Base-by-base conservation (phyloP, 1,140 invertebrate species). In the Aphaenogaster ashmeadi region DNA sequence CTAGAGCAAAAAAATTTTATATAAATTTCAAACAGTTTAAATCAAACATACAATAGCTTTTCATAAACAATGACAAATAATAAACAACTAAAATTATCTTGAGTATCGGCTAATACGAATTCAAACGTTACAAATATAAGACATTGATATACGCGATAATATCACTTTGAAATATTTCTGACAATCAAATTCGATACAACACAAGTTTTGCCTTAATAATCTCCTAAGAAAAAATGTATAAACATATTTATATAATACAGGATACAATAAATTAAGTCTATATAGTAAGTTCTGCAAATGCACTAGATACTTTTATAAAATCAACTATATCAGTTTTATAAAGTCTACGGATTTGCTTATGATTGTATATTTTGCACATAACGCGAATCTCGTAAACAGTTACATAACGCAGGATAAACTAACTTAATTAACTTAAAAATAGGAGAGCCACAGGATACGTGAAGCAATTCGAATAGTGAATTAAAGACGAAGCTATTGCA, bases 391-490 rank as follows among this genome's bases (percentile, higher is more conserved):
- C 21, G 27, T n/a, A 66, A 33, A 62, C 27, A 36, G 1, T 50
- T 79, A 66, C 5, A 9, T 21, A 79, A 66, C 41, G 15, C 1
- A 44, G 27, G 6, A 36, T 36, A 36, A 47, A 18, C 9, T 79
- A n/a, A 5, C n/a, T 75, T 75, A 47, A 64, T 66, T 50, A 79
- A 66, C 27, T 44, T 58, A 75, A 75, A 75, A 18, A 47, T 47
- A 66, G 4, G 13, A 27, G 9, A 47, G 58, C 3, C 44, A 66
- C 27, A 47, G 11, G 44, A 50, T 60, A 60, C 21, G 13, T 79
- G 15, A 18, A 60, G 36, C 44, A 56, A 75, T 50, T 56, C 5
- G 9, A 56, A 54, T 6, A 13, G 33, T 18, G 4, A 79, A 79
- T 66, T 66, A 50, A 66, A 79, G 56, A 47, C 6, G 6, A 36